Evolutionary conservation across 2,797 vertebrate genomes (phyloP).

Genomic region (Notolepis coatsorum): DNA sequence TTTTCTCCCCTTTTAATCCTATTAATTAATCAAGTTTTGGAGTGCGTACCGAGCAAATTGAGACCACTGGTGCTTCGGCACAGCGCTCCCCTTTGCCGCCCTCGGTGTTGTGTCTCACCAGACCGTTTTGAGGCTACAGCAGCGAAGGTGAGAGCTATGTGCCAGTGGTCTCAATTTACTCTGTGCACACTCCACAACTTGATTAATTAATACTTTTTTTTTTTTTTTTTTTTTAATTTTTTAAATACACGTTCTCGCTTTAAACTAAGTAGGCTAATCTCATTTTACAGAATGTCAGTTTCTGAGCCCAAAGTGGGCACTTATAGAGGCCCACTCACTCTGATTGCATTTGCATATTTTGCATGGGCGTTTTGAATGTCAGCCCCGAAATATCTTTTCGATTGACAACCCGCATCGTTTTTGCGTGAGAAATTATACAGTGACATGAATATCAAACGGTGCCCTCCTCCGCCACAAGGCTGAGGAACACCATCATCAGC

Average conservation of each 20-base stretch:
- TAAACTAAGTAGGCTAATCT: conserved; percentile 50
- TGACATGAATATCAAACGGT: too few species aligned
- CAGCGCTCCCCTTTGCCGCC: too few species aligned
- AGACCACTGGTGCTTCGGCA: too few species aligned
- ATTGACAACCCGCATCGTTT: background rate
- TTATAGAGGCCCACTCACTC: conserved; percentile 24
- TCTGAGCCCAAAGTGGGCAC: conserved; percentile 23
- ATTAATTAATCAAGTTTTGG: too few species aligned
- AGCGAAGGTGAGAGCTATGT: too few species aligned
- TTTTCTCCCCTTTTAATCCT: too few species aligned
- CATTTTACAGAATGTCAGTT: conserved; percentile 29
- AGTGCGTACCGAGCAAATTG: too few species aligned
- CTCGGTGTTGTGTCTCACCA: too few species aligned
- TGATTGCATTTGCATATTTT: conserved; percentile 57
- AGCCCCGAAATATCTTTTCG: background rate
- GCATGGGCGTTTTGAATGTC: conserved; percentile 14
- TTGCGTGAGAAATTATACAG: background rate
- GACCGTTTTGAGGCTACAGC: too few species aligned
- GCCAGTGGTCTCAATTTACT: too few species aligned
- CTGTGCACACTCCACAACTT: too few species aligned
- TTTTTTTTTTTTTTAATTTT: background rate
- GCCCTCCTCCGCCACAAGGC: background rate
- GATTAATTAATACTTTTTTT: background rate
- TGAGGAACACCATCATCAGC: too few species aligned
- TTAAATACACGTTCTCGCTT: background rate